Conservation (phyloP, 2,113 vertebrate species). For the Trichomycterus rosablanca region DNA sequence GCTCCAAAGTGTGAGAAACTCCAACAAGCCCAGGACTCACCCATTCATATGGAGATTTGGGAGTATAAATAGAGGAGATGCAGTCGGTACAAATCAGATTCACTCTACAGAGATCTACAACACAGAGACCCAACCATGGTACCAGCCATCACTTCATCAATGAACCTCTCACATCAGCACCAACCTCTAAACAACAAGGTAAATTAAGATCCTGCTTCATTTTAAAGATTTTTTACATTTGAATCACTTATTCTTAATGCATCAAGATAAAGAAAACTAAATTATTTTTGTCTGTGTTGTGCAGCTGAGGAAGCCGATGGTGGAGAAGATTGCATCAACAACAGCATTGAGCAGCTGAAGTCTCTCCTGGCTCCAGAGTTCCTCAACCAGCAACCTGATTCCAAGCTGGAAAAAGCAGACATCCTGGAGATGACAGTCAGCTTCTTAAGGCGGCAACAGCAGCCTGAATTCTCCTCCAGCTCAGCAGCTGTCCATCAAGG, state of each 20-base stretch:
- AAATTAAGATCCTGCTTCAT: slow-evolving; percentile 9
- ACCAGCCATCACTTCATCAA: slow-evolving; percentile 44
- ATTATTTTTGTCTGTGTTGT: slow-evolving; percentile 8
- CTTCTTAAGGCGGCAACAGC: slow-evolving; percentile 37
- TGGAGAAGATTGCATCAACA: slow-evolving; percentile 40
- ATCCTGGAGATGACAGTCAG: slow-evolving; percentile 60
- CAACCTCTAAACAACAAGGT: slow-evolving; percentile 42
- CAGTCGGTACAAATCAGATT: slow-evolving; percentile 39
- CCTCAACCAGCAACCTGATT: slow-evolving; percentile 57
- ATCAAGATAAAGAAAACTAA: slow-evolving; percentile 23
- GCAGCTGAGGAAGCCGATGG: slow-evolving; percentile 37
- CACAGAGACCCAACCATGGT: slow-evolving; percentile 48
- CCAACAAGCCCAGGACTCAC: slow-evolving; percentile 45
- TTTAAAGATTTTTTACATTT: not conserved
- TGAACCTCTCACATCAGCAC: slow-evolving; percentile 24
- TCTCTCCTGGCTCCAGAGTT: slow-evolving; percentile 52
- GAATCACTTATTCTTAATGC: slow-evolving; percentile 17
- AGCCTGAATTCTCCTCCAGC: slow-evolving; percentile 18
- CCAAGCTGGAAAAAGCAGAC: slow-evolving; percentile 66
- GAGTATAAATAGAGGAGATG: slow-evolving; percentile 54
- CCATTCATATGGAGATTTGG: slow-evolving; percentile 49
- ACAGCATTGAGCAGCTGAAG: slow-evolving; percentile 58
- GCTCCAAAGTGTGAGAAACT: slow-evolving; percentile 48
- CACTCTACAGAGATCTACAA: slow-evolving; percentile 41
- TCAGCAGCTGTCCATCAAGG: slow-evolving; percentile 7